Evolutionary conservation across 1,140 invertebrate genomes (phyloP).

Genomic region (Dendroctonus valens): DNA sequence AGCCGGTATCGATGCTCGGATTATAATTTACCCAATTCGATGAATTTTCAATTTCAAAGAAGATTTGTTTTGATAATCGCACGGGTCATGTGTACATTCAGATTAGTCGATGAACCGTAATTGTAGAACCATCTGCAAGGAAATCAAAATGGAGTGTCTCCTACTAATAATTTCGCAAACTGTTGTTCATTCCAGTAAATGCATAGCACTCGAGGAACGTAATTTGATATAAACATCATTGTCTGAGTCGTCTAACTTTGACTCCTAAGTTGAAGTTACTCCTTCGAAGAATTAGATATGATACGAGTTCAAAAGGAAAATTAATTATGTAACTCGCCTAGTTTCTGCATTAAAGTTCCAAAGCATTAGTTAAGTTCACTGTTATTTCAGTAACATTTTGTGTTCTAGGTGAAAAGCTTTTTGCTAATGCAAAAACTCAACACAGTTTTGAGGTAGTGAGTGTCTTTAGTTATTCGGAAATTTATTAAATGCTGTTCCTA

Average conservation of each 20-base stretch:
- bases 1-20: conserved; percentile 29
- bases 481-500: too few species aligned
- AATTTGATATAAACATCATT: not conserved
- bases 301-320: conserved; percentile 1
- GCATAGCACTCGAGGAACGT: too few species aligned
- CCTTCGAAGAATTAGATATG: not conserved
- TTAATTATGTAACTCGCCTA: not conserved
- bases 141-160: too few species aligned
- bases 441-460: too few species aligned
- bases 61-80: not conserved
- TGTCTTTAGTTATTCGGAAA: too few species aligned
- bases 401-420: too few species aligned
- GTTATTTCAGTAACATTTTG: not conserved
- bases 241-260: not conserved
- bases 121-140: too few species aligned
- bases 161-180: too few species aligned
- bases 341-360: not conserved
- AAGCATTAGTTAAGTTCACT: not conserved
- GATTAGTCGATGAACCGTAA: too few species aligned
- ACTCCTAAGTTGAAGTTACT: not conserved
- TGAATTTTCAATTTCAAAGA: conserved; percentile 30
- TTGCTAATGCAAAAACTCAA: too few species aligned
- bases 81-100: too few species aligned
- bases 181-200: too few species aligned
- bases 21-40: conserved; percentile 33